Percentiles rank a stretch among this genome's conserved stretches.
Conservation (phyloP, 2,888 invertebrate genomes). For the Macroteleia sp. region DNA sequence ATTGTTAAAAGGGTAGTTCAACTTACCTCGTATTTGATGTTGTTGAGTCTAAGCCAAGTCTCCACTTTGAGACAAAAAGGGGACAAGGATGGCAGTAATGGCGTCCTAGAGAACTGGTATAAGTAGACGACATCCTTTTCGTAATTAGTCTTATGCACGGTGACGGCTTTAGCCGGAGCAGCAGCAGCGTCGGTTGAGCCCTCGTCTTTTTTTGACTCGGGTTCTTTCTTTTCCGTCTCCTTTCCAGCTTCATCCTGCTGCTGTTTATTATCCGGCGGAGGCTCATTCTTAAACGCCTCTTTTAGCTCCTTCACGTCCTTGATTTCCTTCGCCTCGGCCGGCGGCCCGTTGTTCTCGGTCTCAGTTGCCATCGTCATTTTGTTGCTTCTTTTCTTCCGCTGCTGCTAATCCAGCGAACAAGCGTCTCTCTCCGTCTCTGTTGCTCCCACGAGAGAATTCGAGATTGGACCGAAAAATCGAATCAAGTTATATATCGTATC, state of each 20-base stretch:
- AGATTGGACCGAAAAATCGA: conserved; percentile 39
- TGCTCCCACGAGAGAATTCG: conserved; percentile 18
- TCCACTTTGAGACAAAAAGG: conserved; percentile 98
- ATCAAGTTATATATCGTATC: conserved; percentile 19
- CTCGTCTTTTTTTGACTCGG: conserved; percentile 84
- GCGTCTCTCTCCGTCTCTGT: conserved; percentile 46
- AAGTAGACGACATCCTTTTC: conserved; percentile 97
- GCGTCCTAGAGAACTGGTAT: conserved; percentile 96
- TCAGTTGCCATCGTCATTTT: conserved; percentile 89
- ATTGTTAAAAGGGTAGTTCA: too few species aligned
- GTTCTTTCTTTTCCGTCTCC: conserved; percentile 79
- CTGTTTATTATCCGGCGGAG: conserved; percentile 79
- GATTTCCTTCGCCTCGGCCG: conserved; percentile 86
- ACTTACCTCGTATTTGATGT: conserved; percentile 96
- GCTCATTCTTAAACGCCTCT: conserved; percentile 84
- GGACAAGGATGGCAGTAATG: conserved; percentile 94
- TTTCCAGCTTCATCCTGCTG: conserved; percentile 79
- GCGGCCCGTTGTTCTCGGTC: conserved; percentile 89
- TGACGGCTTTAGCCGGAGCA: conserved; percentile 88
- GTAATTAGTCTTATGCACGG: conserved; percentile 94
- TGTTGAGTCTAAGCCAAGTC: conserved; percentile 96
- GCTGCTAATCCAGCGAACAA: conserved; percentile 9
- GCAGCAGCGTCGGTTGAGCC: conserved; percentile 82
- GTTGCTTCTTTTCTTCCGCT: neutral
- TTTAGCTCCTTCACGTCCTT: conserved; percentile 86